Percentiles rank a stretch among this genome's conserved stretches.
Conservation (phyloP, 2,888 invertebrate species). For the Eupeodes latifasciatus region DNA sequence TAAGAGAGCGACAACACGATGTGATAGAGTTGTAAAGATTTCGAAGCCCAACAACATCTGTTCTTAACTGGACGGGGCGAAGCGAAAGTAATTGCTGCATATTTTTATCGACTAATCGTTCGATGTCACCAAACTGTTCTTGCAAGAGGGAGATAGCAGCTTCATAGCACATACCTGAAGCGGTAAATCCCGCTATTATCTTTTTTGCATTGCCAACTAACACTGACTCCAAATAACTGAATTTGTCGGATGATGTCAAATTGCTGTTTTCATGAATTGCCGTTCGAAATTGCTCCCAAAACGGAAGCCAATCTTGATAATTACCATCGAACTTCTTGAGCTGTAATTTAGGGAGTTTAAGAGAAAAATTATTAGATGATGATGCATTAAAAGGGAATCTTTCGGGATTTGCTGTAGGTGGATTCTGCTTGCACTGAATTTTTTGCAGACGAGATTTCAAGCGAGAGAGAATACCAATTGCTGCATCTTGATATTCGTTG, state of each 20-base stretch:
- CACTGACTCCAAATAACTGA: constrained; percentile 41
- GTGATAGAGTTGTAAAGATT: constrained; percentile 18
- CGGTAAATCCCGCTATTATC: constrained; percentile 43
- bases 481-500: too few relatives aligned
- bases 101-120: constrained; percentile 30
- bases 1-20: constrained; percentile 16
- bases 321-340: constrained; percentile 25
- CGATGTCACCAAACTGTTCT: constrained; percentile 46
- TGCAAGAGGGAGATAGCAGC: constrained; percentile 20
- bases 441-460: constrained; percentile 17
- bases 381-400: too few relatives aligned
- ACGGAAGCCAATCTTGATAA: constrained; percentile 41
- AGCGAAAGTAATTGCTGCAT: constrained; percentile 24
- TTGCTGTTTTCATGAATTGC: constrained; percentile 36
- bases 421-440: neutral
- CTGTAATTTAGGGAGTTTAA: constrained; percentile 24
- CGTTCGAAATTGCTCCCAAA: constrained; percentile 51
- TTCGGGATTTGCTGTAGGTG: neutral
- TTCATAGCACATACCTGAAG: neutral
- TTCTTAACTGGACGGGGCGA: constrained; percentile 1
- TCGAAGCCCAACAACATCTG: neutral
- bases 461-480: constrained; percentile 16
- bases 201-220: constrained; percentile 49
- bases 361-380: neutral
- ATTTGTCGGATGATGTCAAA: constrained; percentile 21